Evolutionary conservation across 2,797 vertebrate genomes (phyloP), one percentile per base, ranked within the genome.

Genomic region (Amblyopsis hoosieri): DNA sequence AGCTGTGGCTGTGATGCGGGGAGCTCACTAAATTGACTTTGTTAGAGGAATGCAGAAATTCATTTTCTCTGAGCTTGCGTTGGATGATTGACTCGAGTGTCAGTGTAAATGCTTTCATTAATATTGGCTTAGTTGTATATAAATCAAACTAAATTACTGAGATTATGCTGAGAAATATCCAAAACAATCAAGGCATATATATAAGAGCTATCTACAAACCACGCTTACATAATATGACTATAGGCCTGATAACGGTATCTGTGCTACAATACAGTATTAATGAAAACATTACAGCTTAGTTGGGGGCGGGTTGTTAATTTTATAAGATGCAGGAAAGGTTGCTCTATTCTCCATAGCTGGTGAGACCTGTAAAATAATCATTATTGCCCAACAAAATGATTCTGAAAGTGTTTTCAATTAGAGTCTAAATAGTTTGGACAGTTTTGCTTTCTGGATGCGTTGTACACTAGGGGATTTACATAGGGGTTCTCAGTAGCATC

Each of bases 271-370:
- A 10, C 33, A 23, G 23, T 23, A 23, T 23, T 53, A 60, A 67
- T 78, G 65, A 56, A 62, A 14, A 45, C 42, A 42, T 60, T 55
- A 47, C 23, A 49, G 29, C 4, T 62, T 19, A 6, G 55, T 23
- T 63, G 42, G 55, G 58, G 33, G 15, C n/a, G 29, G 49, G 15
- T 19, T 66, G 14, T 56, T 12, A 13, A 11, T 68, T 54, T 46
- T n/a, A 10, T 7, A 4, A 64, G 50, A 56, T 49, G 11, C 48
- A 19, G 29, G 13, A 62, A 49, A 29, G 54, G 47, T 51, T 62
- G 45, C 13, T 63, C 5, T 17, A 58, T 47, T 45, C 59, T 8
- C 14, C 13, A 15, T 4, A 13, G 48, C 10, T 62, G 50, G 23
- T 12, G 13, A 57, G 50, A 51, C 42, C 8, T 19, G 57, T 14